Percentiles rank a stretch among this genome's conserved stretches.
phyloP scores from a whole-genome alignment of 2,888 invertebrate genomes.

The Metacarcinus magister region DNA sequence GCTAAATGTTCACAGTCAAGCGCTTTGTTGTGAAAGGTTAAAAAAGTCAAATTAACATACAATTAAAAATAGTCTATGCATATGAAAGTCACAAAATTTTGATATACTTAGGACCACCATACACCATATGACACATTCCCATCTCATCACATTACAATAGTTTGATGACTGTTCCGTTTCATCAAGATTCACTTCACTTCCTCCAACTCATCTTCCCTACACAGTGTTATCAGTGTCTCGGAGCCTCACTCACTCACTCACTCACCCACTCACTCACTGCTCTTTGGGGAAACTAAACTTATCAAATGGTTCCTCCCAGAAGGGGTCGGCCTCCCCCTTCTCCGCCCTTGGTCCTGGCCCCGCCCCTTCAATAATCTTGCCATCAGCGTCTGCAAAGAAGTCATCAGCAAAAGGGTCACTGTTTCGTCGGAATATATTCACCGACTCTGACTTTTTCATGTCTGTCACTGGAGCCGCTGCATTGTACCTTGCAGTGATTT shows the following conservation, averaged over 20 bases:
- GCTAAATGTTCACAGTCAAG: not conserved
- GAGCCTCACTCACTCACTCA: constrained; percentile 46
- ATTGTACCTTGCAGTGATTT: constrained; percentile 78
- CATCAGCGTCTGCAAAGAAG: constrained; percentile 79
- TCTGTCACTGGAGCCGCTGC: constrained; percentile 62
- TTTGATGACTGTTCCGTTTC: not conserved
- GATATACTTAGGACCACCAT: not conserved
- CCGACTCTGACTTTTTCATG: constrained; percentile 82
- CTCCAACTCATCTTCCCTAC: not conserved
- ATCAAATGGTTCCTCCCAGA: constrained; percentile 80
- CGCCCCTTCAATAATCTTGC: not conserved
- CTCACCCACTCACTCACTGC: constrained; percentile 68
- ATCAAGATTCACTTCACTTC: not conserved
- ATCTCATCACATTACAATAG: not conserved
- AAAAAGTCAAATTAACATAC: not conserved
- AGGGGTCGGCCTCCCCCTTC: constrained; percentile 67
- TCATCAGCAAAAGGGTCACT: constrained; percentile 83
- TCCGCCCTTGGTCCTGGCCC: not conserved
- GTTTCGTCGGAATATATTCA: constrained; percentile 82
- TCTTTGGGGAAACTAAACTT: constrained; percentile 78
- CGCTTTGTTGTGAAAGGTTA: not conserved
- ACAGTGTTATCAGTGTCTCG: not conserved
- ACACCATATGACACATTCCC: constrained; percentile 33
- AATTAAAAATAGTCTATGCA: constrained; percentile 40
- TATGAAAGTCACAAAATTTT: constrained; percentile 50